Percentiles rank a stretch among this genome's conserved stretches.
Conservation (phyloP, 1,140 invertebrate genomes). For the Solen grandis region DNA sequence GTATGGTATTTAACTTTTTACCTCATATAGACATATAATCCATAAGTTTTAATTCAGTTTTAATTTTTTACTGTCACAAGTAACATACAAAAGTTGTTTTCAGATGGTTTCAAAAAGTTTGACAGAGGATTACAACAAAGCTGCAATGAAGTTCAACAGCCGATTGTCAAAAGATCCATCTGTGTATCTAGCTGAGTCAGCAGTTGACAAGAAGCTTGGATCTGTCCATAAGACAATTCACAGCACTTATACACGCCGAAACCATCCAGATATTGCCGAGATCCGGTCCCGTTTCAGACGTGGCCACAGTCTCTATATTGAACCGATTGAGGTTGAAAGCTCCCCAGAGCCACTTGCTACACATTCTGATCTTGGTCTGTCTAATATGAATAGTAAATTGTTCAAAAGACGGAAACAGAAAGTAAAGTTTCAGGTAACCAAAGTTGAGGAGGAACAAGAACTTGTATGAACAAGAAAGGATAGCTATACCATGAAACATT, state of each 20-base stretch:
- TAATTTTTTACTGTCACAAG: too few species aligned
- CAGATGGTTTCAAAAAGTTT: background rate
- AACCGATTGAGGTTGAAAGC: background rate
- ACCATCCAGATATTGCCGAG: background rate
- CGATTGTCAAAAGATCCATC: background rate
- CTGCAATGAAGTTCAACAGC: background rate
- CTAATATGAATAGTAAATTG: background rate
- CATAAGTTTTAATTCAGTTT: too few species aligned
- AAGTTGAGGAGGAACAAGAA: constrained; percentile 36
- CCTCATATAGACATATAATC: too few species aligned
- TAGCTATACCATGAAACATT: too few species aligned
- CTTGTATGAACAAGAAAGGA: background rate
- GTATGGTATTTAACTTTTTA: too few species aligned
- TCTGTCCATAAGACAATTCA: background rate
- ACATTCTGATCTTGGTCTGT: background rate
- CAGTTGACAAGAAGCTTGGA: background rate
- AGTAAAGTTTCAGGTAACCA: constrained; percentile 28
- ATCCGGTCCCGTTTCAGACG: background rate
- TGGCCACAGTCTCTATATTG: background rate
- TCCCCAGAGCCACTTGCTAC: too few species aligned
- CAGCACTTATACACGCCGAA: background rate
- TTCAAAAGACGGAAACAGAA: constrained; percentile 18
- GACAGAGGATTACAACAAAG: background rate
- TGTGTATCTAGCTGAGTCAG: background rate
- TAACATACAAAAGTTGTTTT: too few species aligned